A percentile compares a stretch with the other conserved stretches of the same genome.
These are phyloP conservation scores for Cryptoleucopteryx plumbea DNA, from an alignment of 2,113 vertebrate species.

Conservation along the genomic window DNA sequence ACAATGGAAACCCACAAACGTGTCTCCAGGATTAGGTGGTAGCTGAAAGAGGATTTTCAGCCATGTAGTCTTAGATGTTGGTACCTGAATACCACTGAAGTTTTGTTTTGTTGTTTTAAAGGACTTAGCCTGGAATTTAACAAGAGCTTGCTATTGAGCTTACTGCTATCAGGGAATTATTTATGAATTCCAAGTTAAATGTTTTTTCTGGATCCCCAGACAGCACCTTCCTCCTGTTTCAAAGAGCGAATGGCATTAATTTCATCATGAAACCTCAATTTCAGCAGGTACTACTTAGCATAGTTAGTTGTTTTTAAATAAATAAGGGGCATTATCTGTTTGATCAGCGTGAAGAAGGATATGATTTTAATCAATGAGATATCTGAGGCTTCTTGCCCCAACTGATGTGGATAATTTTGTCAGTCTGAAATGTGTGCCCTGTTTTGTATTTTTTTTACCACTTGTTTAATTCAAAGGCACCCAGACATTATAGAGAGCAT, in stretches of 20 bases:
- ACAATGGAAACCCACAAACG: rapidly evolving
- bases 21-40: too few relatives aligned
- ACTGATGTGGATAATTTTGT: not conserved
- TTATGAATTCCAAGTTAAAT: not conserved
- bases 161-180: not conserved
- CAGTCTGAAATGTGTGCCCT: not conserved
- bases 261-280: not conserved
- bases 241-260: not conserved
- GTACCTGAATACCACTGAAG: not conserved
- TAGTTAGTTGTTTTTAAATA: not conserved
- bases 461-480: not conserved
- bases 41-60: not conserved
- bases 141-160: not conserved
- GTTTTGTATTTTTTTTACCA: not conserved
- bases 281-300: not conserved
- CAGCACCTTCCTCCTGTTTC: not conserved
- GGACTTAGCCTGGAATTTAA: not conserved
- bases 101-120: not conserved
- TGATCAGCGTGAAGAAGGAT: not conserved
- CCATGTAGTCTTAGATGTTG: not conserved
- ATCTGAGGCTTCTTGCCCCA: not conserved
- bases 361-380: not conserved
- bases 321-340: not conserved
- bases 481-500: not conserved
- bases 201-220: not conserved